phyloP scores from a whole-genome alignment of 2,797 vertebrate genomes.

The Coregonus sp. region DNA sequence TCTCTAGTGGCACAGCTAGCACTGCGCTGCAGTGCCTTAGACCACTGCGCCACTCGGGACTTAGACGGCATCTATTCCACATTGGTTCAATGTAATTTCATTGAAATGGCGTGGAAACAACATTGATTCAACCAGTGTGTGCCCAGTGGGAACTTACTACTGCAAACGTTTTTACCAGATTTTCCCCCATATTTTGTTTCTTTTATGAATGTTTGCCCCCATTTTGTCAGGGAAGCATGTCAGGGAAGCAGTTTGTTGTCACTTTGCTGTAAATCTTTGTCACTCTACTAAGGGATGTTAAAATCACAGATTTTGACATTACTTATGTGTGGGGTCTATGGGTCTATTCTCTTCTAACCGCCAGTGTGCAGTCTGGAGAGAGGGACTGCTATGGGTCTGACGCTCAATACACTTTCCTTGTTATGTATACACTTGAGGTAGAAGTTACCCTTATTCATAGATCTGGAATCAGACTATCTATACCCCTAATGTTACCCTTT shows the following conservation, averaged over 20 bases:
- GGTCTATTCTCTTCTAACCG: background rate
- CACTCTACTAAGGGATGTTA: background rate
- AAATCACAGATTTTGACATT: slow-evolving; percentile 6
- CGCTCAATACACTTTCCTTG: background rate
- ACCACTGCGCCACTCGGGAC: too few relatives aligned
- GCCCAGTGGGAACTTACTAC: too few relatives aligned
- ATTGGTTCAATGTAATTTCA: too few relatives aligned
- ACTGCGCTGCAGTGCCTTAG: too few relatives aligned
- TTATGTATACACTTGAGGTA: background rate
- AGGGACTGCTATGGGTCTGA: background rate
- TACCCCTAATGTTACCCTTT: background rate
- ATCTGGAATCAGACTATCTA: background rate
- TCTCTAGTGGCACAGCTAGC: too few relatives aligned
- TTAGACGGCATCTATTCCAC: too few relatives aligned
- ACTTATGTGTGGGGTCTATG: background rate
- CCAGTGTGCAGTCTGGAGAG: too few relatives aligned
- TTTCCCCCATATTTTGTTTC: background rate
- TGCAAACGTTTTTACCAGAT: too few relatives aligned
- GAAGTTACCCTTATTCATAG: background rate
- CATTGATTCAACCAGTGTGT: too few relatives aligned
- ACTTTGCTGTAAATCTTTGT: background rate
- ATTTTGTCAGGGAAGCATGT: background rate
- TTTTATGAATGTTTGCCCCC: background rate
- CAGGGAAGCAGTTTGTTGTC: background rate
- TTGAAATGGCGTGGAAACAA: too few relatives aligned